Base-by-base conservation (phyloP, 2,113 vertebrate species). In the Scortum barcoo region DNA sequence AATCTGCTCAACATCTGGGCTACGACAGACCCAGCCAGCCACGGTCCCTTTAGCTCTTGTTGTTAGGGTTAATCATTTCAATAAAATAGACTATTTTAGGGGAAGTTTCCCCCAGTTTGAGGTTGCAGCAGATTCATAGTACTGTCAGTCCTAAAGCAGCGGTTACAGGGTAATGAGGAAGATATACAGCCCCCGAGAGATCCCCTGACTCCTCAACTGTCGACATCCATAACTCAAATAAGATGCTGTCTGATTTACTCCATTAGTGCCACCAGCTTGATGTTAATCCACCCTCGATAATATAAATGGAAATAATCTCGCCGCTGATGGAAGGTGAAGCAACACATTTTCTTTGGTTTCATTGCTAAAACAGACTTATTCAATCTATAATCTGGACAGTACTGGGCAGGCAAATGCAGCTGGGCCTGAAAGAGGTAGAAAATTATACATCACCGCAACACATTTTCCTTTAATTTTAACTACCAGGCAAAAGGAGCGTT, bases 1-100 rank as follows among this genome's bases (percentile, higher is more conserved):
- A 87, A 86, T 94, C 93, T 95, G 95, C 89, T 83, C 57, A 71
- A 81, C 94, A 95, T 93, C 90, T 95, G 94, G 84, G 5, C 63
- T 63, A 11, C 0, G 13, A 62, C 66, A 50, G 57, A 60, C n/a
- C 10, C 53, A 70, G 78, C 84, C 78, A 88, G 77, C 70, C 40
- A 12, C n/a, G 61, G 75, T 75, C 53, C 57, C 60, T 87, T 58
- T 54, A 33, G 46, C 56, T 76, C 33, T 36, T 36, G 33, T 36
- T 36, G 33, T 36, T 36, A 36, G 33, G 33, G 33, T 36, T 26
- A 60, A 33, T 54, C 3, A 28, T 36, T 65, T 33, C 0, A 13
- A 60, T 33, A n/a, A 24, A 42, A 66, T 33, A 19, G 2, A 30
- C 8, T 7, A 30, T 71, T 20, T 58, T 12, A 75, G 28, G 61